phyloP scores from a whole-genome alignment of 2,113 vertebrate genomes.

The Callocephalon fimbriatum region DNA sequence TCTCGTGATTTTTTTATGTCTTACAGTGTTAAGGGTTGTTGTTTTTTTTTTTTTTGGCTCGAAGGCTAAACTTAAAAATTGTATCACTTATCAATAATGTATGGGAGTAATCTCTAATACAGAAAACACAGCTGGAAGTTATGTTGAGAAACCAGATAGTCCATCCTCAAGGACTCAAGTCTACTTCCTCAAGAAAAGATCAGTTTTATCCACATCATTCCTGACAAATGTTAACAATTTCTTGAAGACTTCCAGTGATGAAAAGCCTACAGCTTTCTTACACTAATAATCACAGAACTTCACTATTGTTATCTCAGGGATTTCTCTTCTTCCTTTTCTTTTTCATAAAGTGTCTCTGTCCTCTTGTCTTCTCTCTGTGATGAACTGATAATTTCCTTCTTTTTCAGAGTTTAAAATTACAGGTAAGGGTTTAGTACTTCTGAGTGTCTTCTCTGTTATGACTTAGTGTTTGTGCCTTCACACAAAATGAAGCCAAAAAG shows the following conservation, averaged over 20 bases:
- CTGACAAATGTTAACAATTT: neutral
- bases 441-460: neutral
- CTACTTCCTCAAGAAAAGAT: neutral
- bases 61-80: neutral
- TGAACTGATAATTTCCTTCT: neutral
- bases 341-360: neutral
- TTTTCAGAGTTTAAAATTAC: neutral
- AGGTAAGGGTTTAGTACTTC: neutral
- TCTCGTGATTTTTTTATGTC: neutral
- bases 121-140: neutral
- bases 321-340: neutral
- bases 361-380: neutral
- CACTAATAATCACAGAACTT: neutral
- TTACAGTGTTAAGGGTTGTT: neutral
- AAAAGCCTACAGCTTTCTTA: neutral
- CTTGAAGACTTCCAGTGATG: neutral
- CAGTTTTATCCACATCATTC: neutral
- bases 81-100: neutral
- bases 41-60: neutral
- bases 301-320: neutral
- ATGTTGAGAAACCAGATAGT: neutral
- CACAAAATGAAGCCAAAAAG: neutral
- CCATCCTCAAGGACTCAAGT: neutral
- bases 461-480: neutral
- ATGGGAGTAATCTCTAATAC: rapidly evolving